These are phyloP conservation scores for Halcyon smyrnensis DNA, from an alignment of 2,797 vertebrate genomes.

Conservation along the genomic window DNA sequence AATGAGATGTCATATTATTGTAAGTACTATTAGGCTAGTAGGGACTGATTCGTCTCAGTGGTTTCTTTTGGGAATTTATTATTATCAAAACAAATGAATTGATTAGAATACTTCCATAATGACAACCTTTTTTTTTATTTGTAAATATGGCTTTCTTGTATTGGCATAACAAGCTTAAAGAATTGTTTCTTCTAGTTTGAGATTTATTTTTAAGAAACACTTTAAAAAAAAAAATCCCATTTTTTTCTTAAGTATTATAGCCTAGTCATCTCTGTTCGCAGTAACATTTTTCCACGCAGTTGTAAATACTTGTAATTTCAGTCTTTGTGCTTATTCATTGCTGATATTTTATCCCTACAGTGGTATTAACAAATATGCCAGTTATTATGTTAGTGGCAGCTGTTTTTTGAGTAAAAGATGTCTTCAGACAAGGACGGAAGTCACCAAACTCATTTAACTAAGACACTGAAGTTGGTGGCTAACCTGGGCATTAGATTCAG, in stretches of 20 bases:
- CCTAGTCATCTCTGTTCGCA: background rate
- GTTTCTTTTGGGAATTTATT: conserved; percentile 4
- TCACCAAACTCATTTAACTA: background rate
- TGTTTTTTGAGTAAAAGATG: background rate
- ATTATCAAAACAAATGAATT: conserved; percentile 44
- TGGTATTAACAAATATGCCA: background rate
- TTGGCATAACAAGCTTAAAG: background rate
- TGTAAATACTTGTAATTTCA: background rate
- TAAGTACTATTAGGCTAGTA: conserved; percentile 39
- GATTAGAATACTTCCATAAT: conserved; percentile 29
- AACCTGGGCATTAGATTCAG: background rate
- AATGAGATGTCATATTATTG: conserved; percentile 52
- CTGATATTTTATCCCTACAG: background rate
- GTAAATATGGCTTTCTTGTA: background rate
- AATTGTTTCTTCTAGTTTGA: background rate
- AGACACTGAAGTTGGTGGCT: background rate
- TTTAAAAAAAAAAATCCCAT: background rate
- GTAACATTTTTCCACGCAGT: background rate
- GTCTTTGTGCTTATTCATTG: background rate
- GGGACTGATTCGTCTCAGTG: background rate
- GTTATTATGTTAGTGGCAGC: background rate
- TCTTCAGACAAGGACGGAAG: background rate
- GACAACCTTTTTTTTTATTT: background rate
- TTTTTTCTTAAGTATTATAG: background rate
- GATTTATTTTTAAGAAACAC: background rate